Evolutionary conservation across 2,797 vertebrate species (phyloP).

Genomic region (Spinus pinus): DNA sequence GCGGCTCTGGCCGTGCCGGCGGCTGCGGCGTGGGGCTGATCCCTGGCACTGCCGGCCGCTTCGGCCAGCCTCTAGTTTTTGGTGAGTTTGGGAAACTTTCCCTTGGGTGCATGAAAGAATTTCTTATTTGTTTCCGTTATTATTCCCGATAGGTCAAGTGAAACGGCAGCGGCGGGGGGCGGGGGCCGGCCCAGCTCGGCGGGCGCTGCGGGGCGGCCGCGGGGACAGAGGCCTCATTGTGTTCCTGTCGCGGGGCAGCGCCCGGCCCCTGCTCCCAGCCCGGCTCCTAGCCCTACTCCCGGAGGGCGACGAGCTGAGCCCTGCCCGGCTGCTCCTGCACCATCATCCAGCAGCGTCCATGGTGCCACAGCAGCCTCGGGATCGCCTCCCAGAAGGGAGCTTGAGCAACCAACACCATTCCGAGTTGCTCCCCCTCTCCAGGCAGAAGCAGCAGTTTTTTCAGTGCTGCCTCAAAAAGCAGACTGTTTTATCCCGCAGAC

Average conservation of each 20-base stretch:
- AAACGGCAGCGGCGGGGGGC: slow-evolving; percentile 31
- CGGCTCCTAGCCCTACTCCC: not conserved
- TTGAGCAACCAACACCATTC: not conserved
- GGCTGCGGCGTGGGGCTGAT: not conserved
- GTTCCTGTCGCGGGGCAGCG: not conserved
- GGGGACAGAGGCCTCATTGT: slow-evolving; percentile 66
- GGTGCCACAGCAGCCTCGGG: not conserved
- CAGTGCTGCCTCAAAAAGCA: not conserved
- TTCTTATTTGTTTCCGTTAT: slow-evolving; percentile 46
- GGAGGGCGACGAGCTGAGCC: not conserved
- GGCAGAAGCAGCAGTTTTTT: not conserved
- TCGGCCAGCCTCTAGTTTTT: not conserved
- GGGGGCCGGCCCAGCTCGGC: not conserved
- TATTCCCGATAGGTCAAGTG: slow-evolving; percentile 69
- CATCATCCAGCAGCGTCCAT: fast-evolving
- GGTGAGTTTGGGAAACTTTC: slow-evolving; percentile 32
- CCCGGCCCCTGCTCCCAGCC: not conserved
- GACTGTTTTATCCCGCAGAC: not conserved
- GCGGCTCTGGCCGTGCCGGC: not conserved
- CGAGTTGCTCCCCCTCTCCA: fast-evolving
- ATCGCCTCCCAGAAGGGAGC: not conserved
- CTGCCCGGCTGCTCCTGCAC: not conserved
- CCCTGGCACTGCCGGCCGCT: not conserved
- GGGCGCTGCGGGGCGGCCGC: not conserved
- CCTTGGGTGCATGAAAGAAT: slow-evolving; percentile 2